A percentile compares a stretch with the other conserved stretches of the same genome.
phyloP scores from a whole-genome alignment of 2,797 vertebrate genomes.

The Valencia hispanica region DNA sequence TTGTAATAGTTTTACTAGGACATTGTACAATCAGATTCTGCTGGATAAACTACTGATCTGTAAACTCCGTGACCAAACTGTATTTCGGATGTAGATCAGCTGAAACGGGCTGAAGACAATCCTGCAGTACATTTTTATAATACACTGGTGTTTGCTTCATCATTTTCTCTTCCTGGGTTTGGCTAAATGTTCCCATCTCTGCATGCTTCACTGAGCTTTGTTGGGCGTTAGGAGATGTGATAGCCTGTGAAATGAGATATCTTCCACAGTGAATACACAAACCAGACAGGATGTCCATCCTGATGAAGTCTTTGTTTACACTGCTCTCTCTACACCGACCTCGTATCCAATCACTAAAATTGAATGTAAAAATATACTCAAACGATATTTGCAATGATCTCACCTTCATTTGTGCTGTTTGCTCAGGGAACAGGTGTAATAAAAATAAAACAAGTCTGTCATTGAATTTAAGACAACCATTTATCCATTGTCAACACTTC shows the following conservation, averaged over 20 bases:
- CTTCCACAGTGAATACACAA: slow-evolving; percentile 14
- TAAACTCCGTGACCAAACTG: no score
- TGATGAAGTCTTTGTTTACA: slow-evolving; percentile 55
- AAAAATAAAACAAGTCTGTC: slow-evolving; percentile 47
- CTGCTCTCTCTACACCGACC: background rate
- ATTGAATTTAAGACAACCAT: slow-evolving; percentile 36
- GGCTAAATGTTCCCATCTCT: background rate
- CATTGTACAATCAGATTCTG: no score
- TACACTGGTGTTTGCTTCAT: background rate
- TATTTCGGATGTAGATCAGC: background rate
- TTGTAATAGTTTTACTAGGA: background rate
- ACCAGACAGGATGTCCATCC: slow-evolving; percentile 56
- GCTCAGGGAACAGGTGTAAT: slow-evolving; percentile 35
- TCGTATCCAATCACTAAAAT: slow-evolving; percentile 31
- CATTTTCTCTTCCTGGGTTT: background rate
- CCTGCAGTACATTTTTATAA: background rate
- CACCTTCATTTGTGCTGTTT: slow-evolving; percentile 39
- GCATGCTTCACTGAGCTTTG: slow-evolving; percentile 2
- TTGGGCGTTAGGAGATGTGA: slow-evolving; percentile 10
- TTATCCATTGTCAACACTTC: slow-evolving; percentile 39
- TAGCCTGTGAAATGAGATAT: slow-evolving; percentile 20
- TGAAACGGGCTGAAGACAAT: background rate
- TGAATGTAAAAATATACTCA: slow-evolving; percentile 31
- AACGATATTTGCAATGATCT: slow-evolving; percentile 45
- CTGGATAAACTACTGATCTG: no score